These are phyloP conservation scores for Muntiacus reevesi DNA, from an alignment of 2,113 vertebrate species.

Conservation along the genomic window DNA sequence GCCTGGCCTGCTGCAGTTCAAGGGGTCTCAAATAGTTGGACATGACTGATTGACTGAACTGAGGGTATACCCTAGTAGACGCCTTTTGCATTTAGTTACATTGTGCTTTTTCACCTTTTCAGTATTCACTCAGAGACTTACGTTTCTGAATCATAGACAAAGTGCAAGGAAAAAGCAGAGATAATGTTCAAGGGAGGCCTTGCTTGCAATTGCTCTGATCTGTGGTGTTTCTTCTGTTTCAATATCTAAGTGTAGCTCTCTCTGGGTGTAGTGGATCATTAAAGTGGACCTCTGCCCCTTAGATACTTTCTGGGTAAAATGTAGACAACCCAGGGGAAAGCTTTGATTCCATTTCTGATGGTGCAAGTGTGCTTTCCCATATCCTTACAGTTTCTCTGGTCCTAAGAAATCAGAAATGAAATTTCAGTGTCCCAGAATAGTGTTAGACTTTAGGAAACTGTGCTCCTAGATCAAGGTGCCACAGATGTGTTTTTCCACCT, in stretches of 20 bases:
- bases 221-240: background rate
- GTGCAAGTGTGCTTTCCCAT: background rate
- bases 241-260: background rate
- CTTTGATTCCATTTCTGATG: background rate
- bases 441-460: background rate
- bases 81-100: background rate
- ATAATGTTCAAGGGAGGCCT: background rate
- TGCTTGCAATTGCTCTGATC: background rate
- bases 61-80: background rate
- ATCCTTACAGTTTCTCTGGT: background rate
- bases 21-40: fast-evolving
- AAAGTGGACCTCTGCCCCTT: background rate
- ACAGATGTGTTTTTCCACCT: background rate
- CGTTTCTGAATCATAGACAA: background rate
- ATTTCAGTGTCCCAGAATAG: background rate
- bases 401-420: background rate
- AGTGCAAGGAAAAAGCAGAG: background rate
- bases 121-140: background rate
- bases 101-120: background rate
- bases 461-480: background rate
- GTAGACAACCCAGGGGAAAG: background rate
- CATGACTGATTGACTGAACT: background rate
- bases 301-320: background rate
- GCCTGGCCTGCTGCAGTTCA: background rate
- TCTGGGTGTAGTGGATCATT: background rate